Percentiles rank a stretch among this genome's conserved stretches.
phyloP scores from a whole-genome alignment of 2,888 invertebrate species.

The Amphimallon solstitiale region DNA sequence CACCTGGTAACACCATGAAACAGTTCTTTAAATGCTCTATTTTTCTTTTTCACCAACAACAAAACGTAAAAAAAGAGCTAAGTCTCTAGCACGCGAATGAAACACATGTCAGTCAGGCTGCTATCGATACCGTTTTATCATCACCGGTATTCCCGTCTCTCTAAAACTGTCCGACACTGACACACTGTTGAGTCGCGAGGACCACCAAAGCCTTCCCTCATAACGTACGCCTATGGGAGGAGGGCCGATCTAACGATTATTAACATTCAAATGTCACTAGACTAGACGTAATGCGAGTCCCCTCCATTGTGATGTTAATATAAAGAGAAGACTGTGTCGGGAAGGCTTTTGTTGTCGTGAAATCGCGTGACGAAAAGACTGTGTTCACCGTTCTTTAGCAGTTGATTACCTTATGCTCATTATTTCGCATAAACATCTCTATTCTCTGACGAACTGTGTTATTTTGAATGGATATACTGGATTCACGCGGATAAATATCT shows the following conservation, averaged over 20 bases:
- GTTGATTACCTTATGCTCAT: constrained; percentile 23
- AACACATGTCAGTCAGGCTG: constrained; percentile 48
- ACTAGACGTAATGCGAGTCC: constrained; percentile 51
- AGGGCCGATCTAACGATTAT: constrained; percentile 49
- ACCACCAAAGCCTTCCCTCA: constrained; percentile 52
- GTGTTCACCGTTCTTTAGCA: not conserved
- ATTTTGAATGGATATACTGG: not conserved
- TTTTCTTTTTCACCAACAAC: not conserved
- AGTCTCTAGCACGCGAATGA: constrained; percentile 37
- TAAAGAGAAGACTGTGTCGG: constrained; percentile 45
- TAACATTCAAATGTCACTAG: constrained; percentile 56
- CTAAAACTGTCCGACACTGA: constrained; percentile 54
- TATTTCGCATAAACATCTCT: constrained; percentile 7
- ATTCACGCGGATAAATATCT: not conserved
- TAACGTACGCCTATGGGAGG: constrained; percentile 51
- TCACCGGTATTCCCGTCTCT: constrained; percentile 54
- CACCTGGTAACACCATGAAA: constrained; percentile 46
- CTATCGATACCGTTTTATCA: constrained; percentile 46
- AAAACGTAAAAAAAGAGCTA: not conserved
- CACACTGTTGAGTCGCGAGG: constrained; percentile 47
- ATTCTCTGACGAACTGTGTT: not conserved
- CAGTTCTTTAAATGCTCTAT: constrained; percentile 25
- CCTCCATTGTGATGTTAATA: constrained; percentile 48
- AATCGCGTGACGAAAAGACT: constrained; percentile 22
- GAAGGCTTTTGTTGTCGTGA: constrained; percentile 11